Percentiles rank a stretch among this genome's conserved stretches.
Conservation (phyloP, 2,113 vertebrate species). For the Aix galericulata region DNA sequence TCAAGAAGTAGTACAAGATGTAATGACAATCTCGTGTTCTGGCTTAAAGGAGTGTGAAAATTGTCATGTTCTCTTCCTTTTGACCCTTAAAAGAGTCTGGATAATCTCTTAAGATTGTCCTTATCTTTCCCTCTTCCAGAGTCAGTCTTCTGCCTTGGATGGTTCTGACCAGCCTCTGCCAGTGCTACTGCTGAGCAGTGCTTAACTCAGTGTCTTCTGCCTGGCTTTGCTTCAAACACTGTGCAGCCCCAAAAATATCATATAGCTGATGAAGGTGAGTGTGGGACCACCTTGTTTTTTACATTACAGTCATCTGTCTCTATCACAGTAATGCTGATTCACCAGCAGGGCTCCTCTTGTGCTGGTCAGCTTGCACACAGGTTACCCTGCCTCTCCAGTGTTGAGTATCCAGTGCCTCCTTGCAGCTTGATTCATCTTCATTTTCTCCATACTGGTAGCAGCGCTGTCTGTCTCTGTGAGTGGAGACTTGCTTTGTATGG, state of each 20-base stretch:
- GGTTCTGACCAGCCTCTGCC: neutral
- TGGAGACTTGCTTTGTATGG: neutral
- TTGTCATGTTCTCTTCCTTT: neutral
- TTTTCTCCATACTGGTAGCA: neutral
- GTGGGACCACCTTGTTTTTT: neutral
- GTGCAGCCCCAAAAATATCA: neutral
- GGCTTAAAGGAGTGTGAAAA: neutral
- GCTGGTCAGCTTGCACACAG: neutral
- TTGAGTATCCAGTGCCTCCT: neutral
- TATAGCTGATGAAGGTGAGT: neutral
- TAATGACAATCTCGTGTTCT: neutral
- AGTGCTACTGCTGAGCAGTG: rapidly evolving
- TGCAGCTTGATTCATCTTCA: neutral
- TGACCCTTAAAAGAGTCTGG: neutral
- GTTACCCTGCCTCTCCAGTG: neutral
- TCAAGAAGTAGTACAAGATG: neutral
- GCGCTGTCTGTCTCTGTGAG: neutral
- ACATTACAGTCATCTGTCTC: neutral
- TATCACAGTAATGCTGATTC: neutral
- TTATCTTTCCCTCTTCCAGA: neutral
- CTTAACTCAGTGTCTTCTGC: neutral
- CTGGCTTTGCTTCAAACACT: neutral
- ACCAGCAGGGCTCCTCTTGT: neutral
- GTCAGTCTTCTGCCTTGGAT: neutral
- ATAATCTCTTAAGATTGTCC: neutral